These are phyloP conservation scores for Plagodis dolabraria DNA, from an alignment of 2,888 invertebrate species.

Conservation along the genomic window DNA sequence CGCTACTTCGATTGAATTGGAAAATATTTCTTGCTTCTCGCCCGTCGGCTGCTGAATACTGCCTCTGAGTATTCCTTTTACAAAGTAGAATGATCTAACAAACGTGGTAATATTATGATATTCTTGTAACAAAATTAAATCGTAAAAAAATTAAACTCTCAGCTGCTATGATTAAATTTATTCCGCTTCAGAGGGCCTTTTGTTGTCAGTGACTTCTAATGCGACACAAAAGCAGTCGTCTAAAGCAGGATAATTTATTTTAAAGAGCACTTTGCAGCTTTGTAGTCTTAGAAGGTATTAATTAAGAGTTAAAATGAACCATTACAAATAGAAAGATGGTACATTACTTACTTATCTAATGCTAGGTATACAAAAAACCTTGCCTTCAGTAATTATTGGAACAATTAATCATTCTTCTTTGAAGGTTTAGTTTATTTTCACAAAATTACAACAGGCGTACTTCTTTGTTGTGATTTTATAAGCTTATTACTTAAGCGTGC, in stretches of 20 bases:
- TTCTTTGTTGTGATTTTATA: no score
- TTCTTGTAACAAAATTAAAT: slow-evolving; percentile 31
- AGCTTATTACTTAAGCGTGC: no score
- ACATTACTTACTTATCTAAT: no score
- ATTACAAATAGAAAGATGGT: background rate
- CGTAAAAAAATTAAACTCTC: slow-evolving; percentile 57
- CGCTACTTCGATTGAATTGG: slow-evolving; percentile 71
- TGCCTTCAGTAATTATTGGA: no score
- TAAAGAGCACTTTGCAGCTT: slow-evolving; percentile 50
- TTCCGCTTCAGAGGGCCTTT: slow-evolving; percentile 57
- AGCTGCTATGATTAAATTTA: slow-evolving; percentile 65
- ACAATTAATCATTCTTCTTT: no score
- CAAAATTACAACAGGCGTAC: no score
- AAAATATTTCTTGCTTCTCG: slow-evolving; percentile 69
- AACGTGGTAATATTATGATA: slow-evolving; percentile 8
- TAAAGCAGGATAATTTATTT: slow-evolving; percentile 62
- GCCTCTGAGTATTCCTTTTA: slow-evolving; percentile 16
- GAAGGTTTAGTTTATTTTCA: no score
- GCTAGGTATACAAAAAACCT: no score
- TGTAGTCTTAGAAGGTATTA: slow-evolving; percentile 26
- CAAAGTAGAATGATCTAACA: slow-evolving; percentile 24
- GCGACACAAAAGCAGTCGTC: slow-evolving; percentile 61
- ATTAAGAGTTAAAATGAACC: slow-evolving; percentile 25
- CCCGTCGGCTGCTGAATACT: slow-evolving; percentile 30
- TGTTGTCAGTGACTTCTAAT: slow-evolving; percentile 59